A percentile compares a stretch with the other conserved stretches of the same genome.
phyloP scores from a whole-genome alignment of 2,113 vertebrate genomes.

The Toxostoma redivivum region DNA sequence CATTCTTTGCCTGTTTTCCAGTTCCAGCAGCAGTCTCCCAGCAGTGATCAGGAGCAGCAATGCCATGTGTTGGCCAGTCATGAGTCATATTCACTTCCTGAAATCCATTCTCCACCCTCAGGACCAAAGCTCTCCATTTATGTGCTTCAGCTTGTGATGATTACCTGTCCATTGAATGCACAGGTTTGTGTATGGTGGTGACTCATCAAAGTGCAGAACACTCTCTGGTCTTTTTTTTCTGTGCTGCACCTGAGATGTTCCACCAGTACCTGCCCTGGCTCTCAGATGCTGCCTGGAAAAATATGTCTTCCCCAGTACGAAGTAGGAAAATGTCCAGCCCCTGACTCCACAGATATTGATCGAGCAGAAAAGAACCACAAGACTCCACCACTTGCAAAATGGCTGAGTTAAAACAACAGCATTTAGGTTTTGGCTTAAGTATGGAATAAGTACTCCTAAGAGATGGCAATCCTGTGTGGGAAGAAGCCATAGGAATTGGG shows the following conservation, averaged over 20 bases:
- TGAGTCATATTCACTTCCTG: not conserved
- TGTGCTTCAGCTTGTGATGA: not conserved
- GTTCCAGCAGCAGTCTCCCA: not conserved
- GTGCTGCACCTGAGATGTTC: not conserved
- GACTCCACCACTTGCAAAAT: not conserved
- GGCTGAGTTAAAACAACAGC: not conserved
- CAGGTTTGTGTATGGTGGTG: not conserved
- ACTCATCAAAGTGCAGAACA: not conserved
- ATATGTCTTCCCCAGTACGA: not conserved
- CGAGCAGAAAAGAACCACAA: not conserved
- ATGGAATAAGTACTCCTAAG: not conserved
- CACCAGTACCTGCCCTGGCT: not conserved
- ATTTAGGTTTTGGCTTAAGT: not conserved
- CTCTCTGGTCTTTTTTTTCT: not conserved
- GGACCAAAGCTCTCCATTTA: not conserved
- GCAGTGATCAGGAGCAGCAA: not conserved
- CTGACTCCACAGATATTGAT: not conserved
- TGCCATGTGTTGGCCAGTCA: not conserved
- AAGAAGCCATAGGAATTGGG: not conserved
- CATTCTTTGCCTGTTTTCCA: not conserved
- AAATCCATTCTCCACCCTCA: not conserved
- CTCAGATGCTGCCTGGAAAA: not conserved
- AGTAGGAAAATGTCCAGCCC: not conserved
- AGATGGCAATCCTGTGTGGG: not conserved
- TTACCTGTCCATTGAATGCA: not conserved